Percentiles rank a stretch among this genome's conserved stretches.
phyloP scores from a whole-genome alignment of 2,797 vertebrate species.

The Nyctibius grandis region DNA sequence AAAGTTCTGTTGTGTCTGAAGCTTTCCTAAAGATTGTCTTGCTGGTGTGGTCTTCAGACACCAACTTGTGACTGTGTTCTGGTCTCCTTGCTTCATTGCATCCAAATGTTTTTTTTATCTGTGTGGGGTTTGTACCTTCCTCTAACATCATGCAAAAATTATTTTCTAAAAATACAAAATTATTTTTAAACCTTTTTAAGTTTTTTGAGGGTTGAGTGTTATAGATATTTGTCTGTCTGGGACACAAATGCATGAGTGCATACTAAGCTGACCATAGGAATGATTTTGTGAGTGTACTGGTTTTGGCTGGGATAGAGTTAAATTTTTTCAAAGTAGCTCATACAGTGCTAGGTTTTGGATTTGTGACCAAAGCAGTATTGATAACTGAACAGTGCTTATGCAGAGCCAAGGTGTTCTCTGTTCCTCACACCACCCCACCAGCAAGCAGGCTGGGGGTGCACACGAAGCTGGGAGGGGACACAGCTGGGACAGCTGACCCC shows the following conservation, averaged over 20 bases:
- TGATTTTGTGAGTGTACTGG: background rate
- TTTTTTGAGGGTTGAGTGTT: background rate
- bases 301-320: background rate
- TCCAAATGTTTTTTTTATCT: background rate
- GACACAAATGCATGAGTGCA: background rate
- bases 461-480: background rate
- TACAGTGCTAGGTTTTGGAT: background rate
- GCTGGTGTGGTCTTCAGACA: background rate
- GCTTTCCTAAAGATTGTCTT: background rate
- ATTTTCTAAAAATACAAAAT: background rate
- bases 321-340: background rate
- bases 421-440: accelerated
- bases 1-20: background rate
- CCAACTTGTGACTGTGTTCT: background rate
- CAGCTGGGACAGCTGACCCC: background rate
- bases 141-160: background rate
- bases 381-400: background rate
- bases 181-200: background rate
- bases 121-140: background rate
- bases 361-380: background rate
- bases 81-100: background rate
- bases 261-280: background rate
- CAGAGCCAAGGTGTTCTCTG: background rate
- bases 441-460: accelerated
- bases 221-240: accelerated